phyloP scores from a whole-genome alignment of 1,140 invertebrate species.

The Bombus polaris region DNA sequence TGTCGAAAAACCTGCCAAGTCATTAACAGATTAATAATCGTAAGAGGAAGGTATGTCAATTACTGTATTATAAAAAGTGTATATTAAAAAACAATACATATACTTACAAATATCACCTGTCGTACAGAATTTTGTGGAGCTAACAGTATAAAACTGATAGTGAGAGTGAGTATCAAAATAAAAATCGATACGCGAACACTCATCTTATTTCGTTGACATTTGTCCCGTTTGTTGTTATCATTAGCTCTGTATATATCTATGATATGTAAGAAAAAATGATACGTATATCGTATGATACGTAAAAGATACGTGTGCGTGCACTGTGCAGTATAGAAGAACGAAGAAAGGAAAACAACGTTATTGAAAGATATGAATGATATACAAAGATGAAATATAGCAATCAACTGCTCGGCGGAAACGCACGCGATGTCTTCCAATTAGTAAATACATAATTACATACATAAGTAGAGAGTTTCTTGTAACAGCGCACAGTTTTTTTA shows the following conservation, averaged over 20 bases:
- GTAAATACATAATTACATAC: not conserved
- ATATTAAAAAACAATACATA: not conserved
- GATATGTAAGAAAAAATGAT: not conserved
- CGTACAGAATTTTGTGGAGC: slow-evolving; percentile 39
- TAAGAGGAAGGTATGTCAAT: not conserved
- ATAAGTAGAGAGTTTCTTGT: not conserved
- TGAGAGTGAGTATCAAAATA: slow-evolving; percentile 60
- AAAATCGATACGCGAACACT: slow-evolving; percentile 63
- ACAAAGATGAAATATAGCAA: not conserved
- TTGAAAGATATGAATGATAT: not conserved
- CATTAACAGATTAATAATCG: not conserved
- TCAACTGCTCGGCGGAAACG: not conserved
- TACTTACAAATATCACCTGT: slow-evolving; percentile 77
- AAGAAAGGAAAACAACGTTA: not conserved
- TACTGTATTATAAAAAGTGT: not conserved
- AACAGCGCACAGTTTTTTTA: not conserved
- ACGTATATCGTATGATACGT: not conserved
- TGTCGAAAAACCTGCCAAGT: slow-evolving; percentile 87
- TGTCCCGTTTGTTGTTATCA: not conserved
- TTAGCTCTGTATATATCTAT: not conserved
- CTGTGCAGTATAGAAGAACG: not conserved
- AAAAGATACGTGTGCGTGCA: not conserved
- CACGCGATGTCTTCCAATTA: not conserved
- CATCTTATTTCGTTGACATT: slow-evolving; percentile 57
- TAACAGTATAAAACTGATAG: slow-evolving; percentile 67